phyloP scores from a whole-genome alignment of 2,888 invertebrate genomes.

The Oscheius sp. region DNA sequence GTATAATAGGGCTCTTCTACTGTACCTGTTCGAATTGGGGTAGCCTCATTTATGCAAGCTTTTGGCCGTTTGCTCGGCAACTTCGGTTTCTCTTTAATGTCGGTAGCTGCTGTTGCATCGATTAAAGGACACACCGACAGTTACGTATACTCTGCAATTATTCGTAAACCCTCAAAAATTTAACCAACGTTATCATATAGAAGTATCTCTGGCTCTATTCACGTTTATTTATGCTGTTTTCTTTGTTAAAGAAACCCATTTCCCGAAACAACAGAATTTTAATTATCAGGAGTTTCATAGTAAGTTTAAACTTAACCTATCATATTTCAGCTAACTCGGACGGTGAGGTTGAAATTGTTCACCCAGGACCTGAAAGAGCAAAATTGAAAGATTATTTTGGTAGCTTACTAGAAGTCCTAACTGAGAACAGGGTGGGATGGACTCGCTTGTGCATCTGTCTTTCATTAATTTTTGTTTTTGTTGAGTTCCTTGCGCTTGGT shows the following conservation, averaged over 20 bases:
- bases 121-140: slow-evolving; percentile 47
- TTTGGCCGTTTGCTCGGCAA: slow-evolving; percentile 52
- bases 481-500: slow-evolving; percentile 64
- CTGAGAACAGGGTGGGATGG: slow-evolving; percentile 55
- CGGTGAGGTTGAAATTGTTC: slow-evolving; percentile 1
- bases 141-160: slow-evolving; percentile 46
- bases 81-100: slow-evolving; percentile 41
- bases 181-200: slow-evolving; percentile 35
- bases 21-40: slow-evolving; percentile 59
- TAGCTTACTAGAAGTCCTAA: slow-evolving; percentile 45
- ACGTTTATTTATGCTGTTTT: slow-evolving; percentile 55
- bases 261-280: slow-evolving; percentile 34
- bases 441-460: slow-evolving; percentile 61
- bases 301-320: not conserved
- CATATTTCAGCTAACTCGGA: not conserved
- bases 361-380: slow-evolving; percentile 12
- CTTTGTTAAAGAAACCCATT: slow-evolving; percentile 58
- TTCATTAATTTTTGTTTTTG: slow-evolving; percentile 58
- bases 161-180: slow-evolving; percentile 44
- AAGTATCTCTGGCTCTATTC: slow-evolving; percentile 40
- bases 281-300: slow-evolving; percentile 20
- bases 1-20: slow-evolving; percentile 50
- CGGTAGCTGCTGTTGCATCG: slow-evolving; percentile 47
- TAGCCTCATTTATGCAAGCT: slow-evolving; percentile 57
- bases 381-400: not conserved